Base-by-base conservation (phyloP, 1,140 invertebrate genomes). In the Plodia interpunctella region DNA sequence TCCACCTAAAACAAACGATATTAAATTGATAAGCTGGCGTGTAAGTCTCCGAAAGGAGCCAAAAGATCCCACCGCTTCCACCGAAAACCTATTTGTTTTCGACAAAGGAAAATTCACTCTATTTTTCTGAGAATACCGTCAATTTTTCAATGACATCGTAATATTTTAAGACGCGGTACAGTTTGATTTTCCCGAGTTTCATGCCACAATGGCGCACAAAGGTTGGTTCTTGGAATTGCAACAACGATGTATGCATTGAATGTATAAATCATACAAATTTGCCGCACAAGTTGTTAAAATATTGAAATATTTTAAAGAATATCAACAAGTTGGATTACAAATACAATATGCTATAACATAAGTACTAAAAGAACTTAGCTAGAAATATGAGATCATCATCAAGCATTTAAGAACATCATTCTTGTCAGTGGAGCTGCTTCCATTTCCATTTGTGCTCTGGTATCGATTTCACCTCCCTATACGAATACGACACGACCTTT, bases 71-170 rank as follows among this genome's bases (percentile, higher is more conserved):
- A 17, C 49, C 18, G 15, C 49, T 51, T 51, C 18, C 18, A 51
- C 5, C 6, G 20, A 51, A 13, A 51, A 51, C 49, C 49, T 21
- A 51, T 51, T 54, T 54, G 52, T 32, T 15, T 17, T 17, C 28
- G 20, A 54, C 52, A 25, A 25, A 54, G 18, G 25, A 54, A 54
- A 54, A 54, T 28, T 15, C 25, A 54, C 28, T 30, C 52, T 28
- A 54, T 30, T 30, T 49, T 57, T 49, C 55, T 49, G 44, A 5
- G 38, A 18, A 49, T 21, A 57, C 21, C 55, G 55, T 9, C 55
- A 25, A 49, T 57, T 49, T 57, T 57, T 57, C 55, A 21, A 18
- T 57, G 44, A n/a, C 19, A 49, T 38, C 21, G 20, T 57, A 55
- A 44, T 35, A 38, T 57, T 17, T 49, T 21, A 51, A 51, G 49